Conservation (phyloP, 2,113 vertebrate species). For the Dryoscopus gambensis region DNA sequence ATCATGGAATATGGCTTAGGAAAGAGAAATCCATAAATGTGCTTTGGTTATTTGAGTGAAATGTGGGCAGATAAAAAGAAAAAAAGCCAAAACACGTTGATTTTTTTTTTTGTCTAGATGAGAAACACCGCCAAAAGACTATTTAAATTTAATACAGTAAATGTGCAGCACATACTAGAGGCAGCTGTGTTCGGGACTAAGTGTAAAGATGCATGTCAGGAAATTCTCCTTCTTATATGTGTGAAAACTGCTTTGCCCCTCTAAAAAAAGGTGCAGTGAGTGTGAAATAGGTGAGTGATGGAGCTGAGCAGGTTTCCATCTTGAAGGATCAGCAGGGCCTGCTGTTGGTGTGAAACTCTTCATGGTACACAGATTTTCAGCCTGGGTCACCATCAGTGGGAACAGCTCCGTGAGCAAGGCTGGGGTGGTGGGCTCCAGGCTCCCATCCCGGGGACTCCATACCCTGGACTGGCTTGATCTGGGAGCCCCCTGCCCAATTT, state of each 20-base stretch:
- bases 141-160: not conserved
- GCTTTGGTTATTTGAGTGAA: not conserved
- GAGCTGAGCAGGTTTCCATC: not conserved
- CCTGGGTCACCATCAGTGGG: fast-evolving
- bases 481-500: not conserved
- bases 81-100: not conserved
- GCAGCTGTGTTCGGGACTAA: not conserved
- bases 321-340: not conserved
- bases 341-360: not conserved
- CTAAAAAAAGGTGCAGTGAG: fast-evolving
- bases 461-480: not conserved
- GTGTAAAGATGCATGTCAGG: not conserved
- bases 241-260: not conserved
- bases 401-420: not conserved
- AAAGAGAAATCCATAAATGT: not conserved
- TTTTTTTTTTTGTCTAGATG: not conserved
- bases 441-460: not conserved
- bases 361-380: fast-evolving
- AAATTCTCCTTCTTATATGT: fast-evolving
- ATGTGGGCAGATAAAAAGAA: not conserved
- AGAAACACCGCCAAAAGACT: not conserved
- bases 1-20: not conserved
- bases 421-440: not conserved
- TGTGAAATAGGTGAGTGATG: not conserved
- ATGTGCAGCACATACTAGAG: not conserved